Percentiles rank a stretch among this genome's conserved stretches.
Conservation (phyloP, 2,797 vertebrate species). For the Sphaeramia orbicularis region DNA sequence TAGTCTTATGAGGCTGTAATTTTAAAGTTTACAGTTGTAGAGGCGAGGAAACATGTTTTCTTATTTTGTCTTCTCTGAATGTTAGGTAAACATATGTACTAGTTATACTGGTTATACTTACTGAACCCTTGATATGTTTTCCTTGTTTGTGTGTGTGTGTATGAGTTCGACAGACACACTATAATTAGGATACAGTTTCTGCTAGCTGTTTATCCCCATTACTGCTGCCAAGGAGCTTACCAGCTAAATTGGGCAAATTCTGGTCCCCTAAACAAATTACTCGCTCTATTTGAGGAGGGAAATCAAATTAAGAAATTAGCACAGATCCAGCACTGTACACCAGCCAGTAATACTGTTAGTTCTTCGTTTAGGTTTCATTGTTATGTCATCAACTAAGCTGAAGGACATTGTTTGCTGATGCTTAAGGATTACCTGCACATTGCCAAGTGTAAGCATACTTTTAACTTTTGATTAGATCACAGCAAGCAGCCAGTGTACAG, state of each 20-base stretch:
- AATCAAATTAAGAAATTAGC: conserved; percentile 82
- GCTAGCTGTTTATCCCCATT: conserved; percentile 79
- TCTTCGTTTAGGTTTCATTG: conserved; percentile 58
- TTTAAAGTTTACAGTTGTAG: conserved; percentile 57
- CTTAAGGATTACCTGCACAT: conserved; percentile 43
- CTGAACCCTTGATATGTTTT: conserved; percentile 6
- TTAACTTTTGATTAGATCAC: conserved; percentile 35
- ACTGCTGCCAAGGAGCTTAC: conserved; percentile 81
- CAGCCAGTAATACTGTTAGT: conserved; percentile 61
- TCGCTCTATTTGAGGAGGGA: conserved; percentile 83
- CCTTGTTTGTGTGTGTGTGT: conserved; percentile 21
- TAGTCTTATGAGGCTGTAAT: conserved; percentile 43
- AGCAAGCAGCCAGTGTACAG: too few species aligned
- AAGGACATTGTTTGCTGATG: conserved; percentile 35
- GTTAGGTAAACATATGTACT: too few species aligned
- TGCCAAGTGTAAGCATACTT: conserved; percentile 27
- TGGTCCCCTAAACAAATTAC: conserved; percentile 84
- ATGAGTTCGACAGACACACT: conserved; percentile 58
- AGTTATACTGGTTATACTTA: not conserved
- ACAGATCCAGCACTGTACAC: conserved; percentile 68
- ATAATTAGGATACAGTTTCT: conserved; percentile 72
- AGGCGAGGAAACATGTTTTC: conserved; percentile 8
- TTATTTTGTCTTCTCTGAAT: too few species aligned
- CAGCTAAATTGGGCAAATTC: conserved; percentile 82
- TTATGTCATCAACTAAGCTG: conserved; percentile 51